These are phyloP conservation scores for Sarcophaga carnaria DNA, from an alignment of 2,888 invertebrate species.

Conservation along the genomic window DNA sequence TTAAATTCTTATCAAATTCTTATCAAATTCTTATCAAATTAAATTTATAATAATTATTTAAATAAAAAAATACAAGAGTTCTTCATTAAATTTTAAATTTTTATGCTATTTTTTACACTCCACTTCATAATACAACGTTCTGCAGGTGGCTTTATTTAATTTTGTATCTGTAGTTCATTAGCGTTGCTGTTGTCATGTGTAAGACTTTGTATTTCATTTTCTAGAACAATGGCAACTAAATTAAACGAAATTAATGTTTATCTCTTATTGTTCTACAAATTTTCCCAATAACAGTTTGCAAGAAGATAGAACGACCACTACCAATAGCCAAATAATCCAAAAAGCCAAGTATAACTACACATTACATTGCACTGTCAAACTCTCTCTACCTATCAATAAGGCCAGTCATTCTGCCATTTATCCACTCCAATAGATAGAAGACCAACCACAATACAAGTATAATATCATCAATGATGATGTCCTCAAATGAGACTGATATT, in stretches of 20 bases:
- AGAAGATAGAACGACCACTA: slow-evolving; percentile 23
- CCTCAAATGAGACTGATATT: slow-evolving; percentile 50
- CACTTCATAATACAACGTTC: background rate
- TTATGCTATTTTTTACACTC: background rate
- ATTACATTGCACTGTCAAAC: background rate
- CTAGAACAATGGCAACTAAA: slow-evolving; percentile 58
- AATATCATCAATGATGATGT: slow-evolving; percentile 53
- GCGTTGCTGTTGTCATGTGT: slow-evolving; percentile 28
- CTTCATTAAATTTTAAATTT: background rate
- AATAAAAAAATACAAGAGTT: background rate
- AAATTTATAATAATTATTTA: slow-evolving; percentile 2
- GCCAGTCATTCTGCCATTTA: slow-evolving; percentile 2
- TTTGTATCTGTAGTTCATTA: slow-evolving; percentile 55
- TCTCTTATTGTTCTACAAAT: slow-evolving; percentile 39
- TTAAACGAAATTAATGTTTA: slow-evolving; percentile 65
- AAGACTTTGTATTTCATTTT: slow-evolving; percentile 5
- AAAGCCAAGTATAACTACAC: slow-evolving; percentile 30
- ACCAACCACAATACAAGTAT: slow-evolving; percentile 56
- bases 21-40: background rate
- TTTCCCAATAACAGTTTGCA: slow-evolving; percentile 10
- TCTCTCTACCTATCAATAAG: background rate
- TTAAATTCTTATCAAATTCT: background rate
- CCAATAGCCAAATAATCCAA: slow-evolving; percentile 36
- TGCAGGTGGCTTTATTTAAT: slow-evolving; percentile 15
- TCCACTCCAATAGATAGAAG: background rate